These are phyloP conservation scores for Tenthredo mesomela DNA, from an alignment of 2,888 invertebrate species.

Conservation along the genomic window DNA sequence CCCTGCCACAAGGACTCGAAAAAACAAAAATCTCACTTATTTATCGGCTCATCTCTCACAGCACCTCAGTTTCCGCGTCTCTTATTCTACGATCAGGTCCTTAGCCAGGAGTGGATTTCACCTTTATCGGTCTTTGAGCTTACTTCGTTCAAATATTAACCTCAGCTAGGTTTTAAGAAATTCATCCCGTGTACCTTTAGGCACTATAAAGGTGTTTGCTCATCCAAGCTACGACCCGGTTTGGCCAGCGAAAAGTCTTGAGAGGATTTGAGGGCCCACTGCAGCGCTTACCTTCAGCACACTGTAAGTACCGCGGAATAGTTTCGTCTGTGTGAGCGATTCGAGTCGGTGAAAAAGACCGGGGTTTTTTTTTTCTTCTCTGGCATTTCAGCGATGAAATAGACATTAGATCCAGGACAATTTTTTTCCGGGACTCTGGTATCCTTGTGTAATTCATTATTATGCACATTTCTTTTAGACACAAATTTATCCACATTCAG, in stretches of 20 bases:
- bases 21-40: conserved; percentile 15
- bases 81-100: neutral
- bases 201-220: conserved; percentile 25
- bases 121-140: conserved; percentile 15
- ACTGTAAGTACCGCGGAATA: neutral
- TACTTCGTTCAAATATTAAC: conserved; percentile 39
- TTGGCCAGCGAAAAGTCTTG: conserved; percentile 25
- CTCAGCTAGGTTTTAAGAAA: conserved; percentile 18
- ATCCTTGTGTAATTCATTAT: neutral
- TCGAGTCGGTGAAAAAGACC: neutral
- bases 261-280: conserved; percentile 17
- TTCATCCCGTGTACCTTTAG: conserved; percentile 21
- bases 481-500: neutral
- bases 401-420: neutral
- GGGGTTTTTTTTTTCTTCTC: too few relatives aligned
- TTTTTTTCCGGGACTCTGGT: neutral
- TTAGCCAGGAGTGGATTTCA: neutral
- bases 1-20: neutral
- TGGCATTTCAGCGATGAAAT: neutral
- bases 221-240: conserved; percentile 12
- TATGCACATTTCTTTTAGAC: neutral
- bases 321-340: conserved; percentile 9
- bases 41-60: conserved; percentile 19
- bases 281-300: neutral
- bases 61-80: neutral